phyloP scores from a whole-genome alignment of 2,113 vertebrate species.

The Cyphomyrus discorhynchus region DNA sequence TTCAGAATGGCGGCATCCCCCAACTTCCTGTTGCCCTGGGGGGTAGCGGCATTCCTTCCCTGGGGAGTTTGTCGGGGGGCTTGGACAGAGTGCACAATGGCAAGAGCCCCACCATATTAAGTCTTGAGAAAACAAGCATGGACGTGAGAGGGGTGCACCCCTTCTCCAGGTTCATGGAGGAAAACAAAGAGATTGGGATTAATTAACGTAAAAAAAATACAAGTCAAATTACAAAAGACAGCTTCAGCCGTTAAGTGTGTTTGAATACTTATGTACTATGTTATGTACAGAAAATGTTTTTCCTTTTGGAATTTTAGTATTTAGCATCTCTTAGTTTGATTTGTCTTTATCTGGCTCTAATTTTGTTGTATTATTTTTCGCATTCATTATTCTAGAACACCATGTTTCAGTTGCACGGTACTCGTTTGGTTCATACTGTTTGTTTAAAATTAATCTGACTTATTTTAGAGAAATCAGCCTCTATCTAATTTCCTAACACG shows the following conservation, averaged over 20 bases:
- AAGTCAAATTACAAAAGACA: slow-evolving; percentile 29
- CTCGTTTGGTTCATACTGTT: slow-evolving; percentile 67
- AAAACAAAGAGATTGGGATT: slow-evolving; percentile 94
- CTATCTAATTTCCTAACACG: slow-evolving; percentile 55
- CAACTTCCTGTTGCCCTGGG: slow-evolving; percentile 81
- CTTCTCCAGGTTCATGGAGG: slow-evolving; percentile 89
- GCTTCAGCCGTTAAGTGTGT: slow-evolving; percentile 26
- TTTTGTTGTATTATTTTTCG: slow-evolving; percentile 44
- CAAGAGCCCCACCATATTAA: slow-evolving; percentile 65
- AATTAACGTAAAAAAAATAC: slow-evolving; percentile 60
- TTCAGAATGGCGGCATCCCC: slow-evolving; percentile 86
- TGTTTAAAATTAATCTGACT: slow-evolving; percentile 59
- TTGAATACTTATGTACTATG: slow-evolving; percentile 56
- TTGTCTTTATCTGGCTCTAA: slow-evolving; percentile 59
- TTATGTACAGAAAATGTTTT: slow-evolving; percentile 66
- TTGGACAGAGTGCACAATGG: slow-evolving; percentile 74
- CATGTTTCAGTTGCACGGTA: slow-evolving; percentile 75
- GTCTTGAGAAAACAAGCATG: slow-evolving; percentile 75
- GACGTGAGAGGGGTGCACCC: slow-evolving; percentile 76
- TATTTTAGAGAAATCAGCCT: slow-evolving; percentile 58
- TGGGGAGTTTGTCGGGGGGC: slow-evolving; percentile 65
- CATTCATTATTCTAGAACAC: slow-evolving; percentile 63
- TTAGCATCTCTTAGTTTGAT: slow-evolving; percentile 65
- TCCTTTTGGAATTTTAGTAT: slow-evolving; percentile 67
- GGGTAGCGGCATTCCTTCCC: slow-evolving; percentile 64